phyloP scores from a whole-genome alignment of 2,888 invertebrate genomes.

The Caenorhabditis afra region DNA sequence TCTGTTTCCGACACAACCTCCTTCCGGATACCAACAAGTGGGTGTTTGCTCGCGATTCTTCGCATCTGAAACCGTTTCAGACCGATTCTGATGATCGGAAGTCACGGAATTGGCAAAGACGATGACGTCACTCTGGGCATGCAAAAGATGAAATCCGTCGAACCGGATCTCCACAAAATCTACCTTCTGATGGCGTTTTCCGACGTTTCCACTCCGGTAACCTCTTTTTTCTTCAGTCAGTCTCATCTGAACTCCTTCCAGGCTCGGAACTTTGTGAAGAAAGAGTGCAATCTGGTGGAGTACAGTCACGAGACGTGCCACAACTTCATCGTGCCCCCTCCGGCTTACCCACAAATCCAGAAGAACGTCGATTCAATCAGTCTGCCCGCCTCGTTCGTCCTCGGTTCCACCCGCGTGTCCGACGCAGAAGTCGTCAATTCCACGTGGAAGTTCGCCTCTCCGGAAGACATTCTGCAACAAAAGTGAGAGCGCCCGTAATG shows the following conservation, averaged over 20 bases:
- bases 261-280: conserved; percentile 13
- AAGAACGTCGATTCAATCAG: conserved; percentile 14
- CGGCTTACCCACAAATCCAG: conserved; percentile 24
- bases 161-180: conserved; percentile 21
- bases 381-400: conserved; percentile 17
- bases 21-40: conserved; percentile 24
- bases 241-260: background rate
- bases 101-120: conserved; percentile 8
- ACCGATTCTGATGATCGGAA: conserved; percentile 39
- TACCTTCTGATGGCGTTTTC: conserved; percentile 11
- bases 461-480: conserved; percentile 44
- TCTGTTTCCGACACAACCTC: conserved; percentile 31
- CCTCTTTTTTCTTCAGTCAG: background rate
- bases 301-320: conserved; percentile 8
- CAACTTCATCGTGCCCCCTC: conserved; percentile 17
- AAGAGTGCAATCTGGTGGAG: conserved; percentile 18
- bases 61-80: background rate
- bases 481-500: conserved; percentile 23
- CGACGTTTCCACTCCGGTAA: conserved; percentile 7
- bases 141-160: conserved; percentile 14
- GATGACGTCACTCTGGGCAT: conserved; percentile 27
- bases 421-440: conserved; percentile 37
- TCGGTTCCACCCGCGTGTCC: conserved; percentile 33
- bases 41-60: background rate
- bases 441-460: conserved; percentile 52